phyloP scores from a whole-genome alignment of 2,888 invertebrate genomes.

The Phalera bucephala region DNA sequence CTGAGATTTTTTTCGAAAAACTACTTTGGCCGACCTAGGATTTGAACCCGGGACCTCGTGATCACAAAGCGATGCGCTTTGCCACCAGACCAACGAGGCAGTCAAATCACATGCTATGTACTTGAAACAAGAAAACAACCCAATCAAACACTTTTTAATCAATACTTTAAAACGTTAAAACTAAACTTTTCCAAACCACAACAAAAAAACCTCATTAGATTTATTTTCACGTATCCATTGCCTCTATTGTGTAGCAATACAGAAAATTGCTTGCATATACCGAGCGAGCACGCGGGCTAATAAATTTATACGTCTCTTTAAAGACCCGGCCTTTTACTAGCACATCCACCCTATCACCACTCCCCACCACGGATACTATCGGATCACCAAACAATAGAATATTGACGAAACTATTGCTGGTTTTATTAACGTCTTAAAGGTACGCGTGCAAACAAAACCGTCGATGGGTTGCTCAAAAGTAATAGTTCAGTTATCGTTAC shows the following conservation, averaged over 20 bases:
- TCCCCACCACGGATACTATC: slow-evolving; percentile 4
- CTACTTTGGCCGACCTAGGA: too few species aligned
- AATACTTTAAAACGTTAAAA: too few species aligned
- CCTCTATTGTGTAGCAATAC: slow-evolving; percentile 16
- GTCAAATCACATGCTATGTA: too few species aligned
- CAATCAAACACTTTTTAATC: too few species aligned
- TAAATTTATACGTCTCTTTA: slow-evolving; percentile 29
- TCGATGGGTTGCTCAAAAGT: slow-evolving; percentile 6
- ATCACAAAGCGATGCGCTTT: too few species aligned
- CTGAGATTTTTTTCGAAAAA: too few species aligned
- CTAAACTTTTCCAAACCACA: too few species aligned
- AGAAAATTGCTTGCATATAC: slow-evolving; percentile 28
- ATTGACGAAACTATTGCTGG: slow-evolving; percentile 7
- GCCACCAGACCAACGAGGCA: too few species aligned
- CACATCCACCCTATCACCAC: slow-evolving; percentile 16
- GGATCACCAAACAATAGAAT: slow-evolving; percentile 3
- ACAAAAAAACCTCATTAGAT: slow-evolving; percentile 11
- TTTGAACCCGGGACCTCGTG: too few species aligned
- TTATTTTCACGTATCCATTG: slow-evolving; percentile 25
- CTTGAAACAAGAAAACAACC: too few species aligned
- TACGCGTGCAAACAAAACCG: not conserved
- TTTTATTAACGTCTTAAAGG: not conserved
- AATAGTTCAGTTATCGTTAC: slow-evolving; percentile 7
- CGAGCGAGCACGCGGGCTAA: slow-evolving; percentile 19
- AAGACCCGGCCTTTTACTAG: slow-evolving; percentile 21